phyloP scores from a whole-genome alignment of 92 coral and sea anemone genomes.

The Phenganax subtilis region DNA sequence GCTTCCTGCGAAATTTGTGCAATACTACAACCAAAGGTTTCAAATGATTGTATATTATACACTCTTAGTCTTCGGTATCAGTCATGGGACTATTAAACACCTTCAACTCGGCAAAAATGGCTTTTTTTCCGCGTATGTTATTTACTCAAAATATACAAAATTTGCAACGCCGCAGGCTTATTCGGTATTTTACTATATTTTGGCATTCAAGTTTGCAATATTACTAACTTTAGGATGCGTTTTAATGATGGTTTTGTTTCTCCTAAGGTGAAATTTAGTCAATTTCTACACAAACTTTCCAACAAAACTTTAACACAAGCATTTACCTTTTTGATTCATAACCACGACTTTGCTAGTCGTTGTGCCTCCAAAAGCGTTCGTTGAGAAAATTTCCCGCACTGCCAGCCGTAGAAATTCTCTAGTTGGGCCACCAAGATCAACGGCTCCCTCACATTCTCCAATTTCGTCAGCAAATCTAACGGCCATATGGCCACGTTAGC shows the following conservation, averaged over 20 bases:
- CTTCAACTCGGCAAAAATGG: too few relatives aligned
- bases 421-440: slow-evolving; percentile 20
- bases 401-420: slow-evolving; percentile 5
- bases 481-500: neutral
- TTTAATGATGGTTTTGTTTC: neutral
- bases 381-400: too few relatives aligned
- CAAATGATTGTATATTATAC: neutral
- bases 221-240: neutral
- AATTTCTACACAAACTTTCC: too few relatives aligned
- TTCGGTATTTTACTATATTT: neutral
- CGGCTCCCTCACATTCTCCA: slow-evolving; percentile 28
- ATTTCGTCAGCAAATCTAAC: slow-evolving; percentile 30
- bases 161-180: too few relatives aligned
- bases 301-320: neutral
- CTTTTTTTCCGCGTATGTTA: too few relatives aligned
- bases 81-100: too few relatives aligned
- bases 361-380: too few relatives aligned
- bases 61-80: too few relatives aligned
- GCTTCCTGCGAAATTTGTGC: neutral
- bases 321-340: too few relatives aligned
- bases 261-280: too few relatives aligned
- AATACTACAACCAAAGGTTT: neutral
- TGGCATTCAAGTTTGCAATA: neutral
- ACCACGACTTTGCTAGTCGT: too few relatives aligned
- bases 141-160: too few relatives aligned